Base-by-base conservation (phyloP, 2,113 vertebrate genomes). In the Natator depressus region DNA sequence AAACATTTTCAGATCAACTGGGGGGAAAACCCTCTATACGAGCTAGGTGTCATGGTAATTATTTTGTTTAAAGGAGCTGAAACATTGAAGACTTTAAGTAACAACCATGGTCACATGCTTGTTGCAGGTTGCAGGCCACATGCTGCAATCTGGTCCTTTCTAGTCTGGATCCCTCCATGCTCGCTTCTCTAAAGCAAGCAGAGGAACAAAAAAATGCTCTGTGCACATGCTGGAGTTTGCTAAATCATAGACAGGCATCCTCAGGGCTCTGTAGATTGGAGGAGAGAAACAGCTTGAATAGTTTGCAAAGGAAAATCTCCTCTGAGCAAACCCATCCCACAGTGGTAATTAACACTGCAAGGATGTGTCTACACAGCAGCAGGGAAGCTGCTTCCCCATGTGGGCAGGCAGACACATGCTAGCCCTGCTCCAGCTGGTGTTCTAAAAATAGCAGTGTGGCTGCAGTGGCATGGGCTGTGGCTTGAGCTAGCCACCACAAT, bases 41-140 rank as follows among this genome's bases (percentile, higher is more conserved):
- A 17, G 14, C 17, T 31, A 35, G 17, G 59, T 35, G 35, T 69
- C 35, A 20, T 69, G 14, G 3, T 82, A 83, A 72, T 87, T 35
- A 90, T 86, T 86, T 79, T 29, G 0, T 94, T 90, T 93, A 80
- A 95, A 87, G 19, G 80, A 12, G 19, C 85, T 97, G 89, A 95
- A 96, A 95, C 96, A 94, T 96, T 88, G 87, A 97, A 96, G 51
- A 8, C 50, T 46, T 93, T 19, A 25, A 84, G 72, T 51, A 59
- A 35, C 62, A 35, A 17, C 35, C 17, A 35, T 19, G 35, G 35
- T 95, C 83, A 80, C 47, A 6, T 42, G 87, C 80, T 47, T 57
- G 81, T 53, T 89, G 85, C 10, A 6, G 82, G 82, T 62, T 29
- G 14, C 16, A 69, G 62, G 31, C 62, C 35, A 69, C 62, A 35